These are phyloP conservation scores for Tricholauxania praeusta DNA, from an alignment of 2,888 invertebrate genomes.

Conservation along the genomic window DNA sequence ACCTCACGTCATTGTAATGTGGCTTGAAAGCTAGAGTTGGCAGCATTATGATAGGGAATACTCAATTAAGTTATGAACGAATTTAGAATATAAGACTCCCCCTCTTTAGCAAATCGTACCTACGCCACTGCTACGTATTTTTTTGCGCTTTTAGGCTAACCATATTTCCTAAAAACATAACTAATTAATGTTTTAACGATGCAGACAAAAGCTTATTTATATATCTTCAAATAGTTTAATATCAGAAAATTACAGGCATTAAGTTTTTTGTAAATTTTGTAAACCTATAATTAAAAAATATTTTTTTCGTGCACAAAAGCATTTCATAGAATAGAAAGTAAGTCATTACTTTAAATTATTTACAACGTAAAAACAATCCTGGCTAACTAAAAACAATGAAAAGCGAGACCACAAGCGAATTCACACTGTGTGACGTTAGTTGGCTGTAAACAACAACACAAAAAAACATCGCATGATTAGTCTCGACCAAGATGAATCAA, in stretches of 20 bases:
- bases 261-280: neutral
- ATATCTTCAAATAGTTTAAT: no score
- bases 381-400: neutral
- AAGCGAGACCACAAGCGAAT: neutral
- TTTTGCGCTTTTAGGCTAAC: no score
- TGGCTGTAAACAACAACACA: neutral
- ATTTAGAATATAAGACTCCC: no score
- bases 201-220: no score
- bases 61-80: no score
- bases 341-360: neutral
- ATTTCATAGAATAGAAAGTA: neutral
- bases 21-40: no score
- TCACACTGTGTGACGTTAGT: no score
- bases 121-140: no score
- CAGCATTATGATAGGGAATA: no score
- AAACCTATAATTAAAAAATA: conserved; percentile 2
- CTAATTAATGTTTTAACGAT: neutral
- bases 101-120: neutral
- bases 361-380: no score
- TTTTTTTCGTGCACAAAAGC: neutral
- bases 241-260: neutral
- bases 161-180: neutral
- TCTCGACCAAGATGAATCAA: conserved; percentile 25
- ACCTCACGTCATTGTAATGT: no score
- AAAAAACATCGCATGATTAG: conserved; percentile 25